Evolutionary conservation across 2,113 vertebrate species (phyloP).

Genomic region (Holacanthus passer): DNA sequence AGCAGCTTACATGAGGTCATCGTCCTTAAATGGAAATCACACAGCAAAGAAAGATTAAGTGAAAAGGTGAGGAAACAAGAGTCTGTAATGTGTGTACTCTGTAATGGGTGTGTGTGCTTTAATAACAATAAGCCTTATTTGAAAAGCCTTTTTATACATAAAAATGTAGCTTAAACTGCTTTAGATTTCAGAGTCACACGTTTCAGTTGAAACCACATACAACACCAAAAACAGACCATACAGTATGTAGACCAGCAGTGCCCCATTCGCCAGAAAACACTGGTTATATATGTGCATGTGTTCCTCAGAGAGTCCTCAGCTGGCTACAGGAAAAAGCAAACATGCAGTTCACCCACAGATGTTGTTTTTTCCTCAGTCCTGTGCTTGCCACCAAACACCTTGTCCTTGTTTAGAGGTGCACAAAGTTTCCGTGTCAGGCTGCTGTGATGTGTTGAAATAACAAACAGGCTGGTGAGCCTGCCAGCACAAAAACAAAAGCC

Average conservation of each 20-base stretch:
- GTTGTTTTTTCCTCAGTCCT: conserved; percentile 46
- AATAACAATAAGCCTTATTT: neutral
- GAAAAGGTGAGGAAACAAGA: neutral
- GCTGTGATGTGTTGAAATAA: conserved; percentile 42
- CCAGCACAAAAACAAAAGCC: conserved; percentile 40
- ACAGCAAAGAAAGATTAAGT: conserved; percentile 3
- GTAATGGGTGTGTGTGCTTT: neutral
- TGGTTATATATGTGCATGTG: neutral
- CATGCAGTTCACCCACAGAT: conserved; percentile 20
- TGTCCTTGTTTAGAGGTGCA: conserved; percentile 25
- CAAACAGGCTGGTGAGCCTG: conserved; percentile 29
- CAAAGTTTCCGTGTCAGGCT: conserved; percentile 32
- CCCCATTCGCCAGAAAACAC: neutral
- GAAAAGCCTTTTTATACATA: neutral
- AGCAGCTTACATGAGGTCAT: neutral
- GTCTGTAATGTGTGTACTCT: neutral
- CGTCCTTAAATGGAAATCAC: neutral
- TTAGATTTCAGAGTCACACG: neutral
- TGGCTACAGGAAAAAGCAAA: conserved; percentile 39
- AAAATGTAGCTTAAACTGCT: neutral
- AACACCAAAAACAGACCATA: neutral
- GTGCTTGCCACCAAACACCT: conserved; percentile 39
- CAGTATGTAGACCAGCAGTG: neutral
- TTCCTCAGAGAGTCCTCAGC: conserved; percentile 14
- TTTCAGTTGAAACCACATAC: neutral